Conservation (phyloP, 2,888 invertebrate genomes). For the Drosophila falleni region DNA sequence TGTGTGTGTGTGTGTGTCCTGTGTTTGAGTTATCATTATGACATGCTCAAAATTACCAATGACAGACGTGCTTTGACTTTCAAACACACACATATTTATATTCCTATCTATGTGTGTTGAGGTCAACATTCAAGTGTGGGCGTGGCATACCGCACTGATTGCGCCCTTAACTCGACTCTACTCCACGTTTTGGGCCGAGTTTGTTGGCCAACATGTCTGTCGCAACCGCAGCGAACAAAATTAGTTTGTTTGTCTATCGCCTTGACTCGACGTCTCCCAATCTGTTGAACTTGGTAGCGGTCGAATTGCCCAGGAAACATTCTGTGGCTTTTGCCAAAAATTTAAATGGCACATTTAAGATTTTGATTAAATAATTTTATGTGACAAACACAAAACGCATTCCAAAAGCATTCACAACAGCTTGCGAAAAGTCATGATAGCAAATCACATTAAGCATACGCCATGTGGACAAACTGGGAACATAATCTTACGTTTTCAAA, state of each 20-base stretch:
- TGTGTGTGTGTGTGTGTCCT: slow-evolving; percentile 38
- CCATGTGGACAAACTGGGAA: slow-evolving; percentile 15
- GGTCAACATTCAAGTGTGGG: slow-evolving; percentile 46
- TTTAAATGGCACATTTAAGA: slow-evolving; percentile 76
- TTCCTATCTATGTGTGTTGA: slow-evolving; percentile 8
- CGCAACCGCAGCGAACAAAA: slow-evolving; percentile 55
- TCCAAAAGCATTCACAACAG: slow-evolving; percentile 8
- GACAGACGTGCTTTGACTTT: slow-evolving; percentile 75
- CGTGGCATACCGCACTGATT: slow-evolving; percentile 51
- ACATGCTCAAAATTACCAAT: slow-evolving; percentile 81
- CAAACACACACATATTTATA: slow-evolving; percentile 26
- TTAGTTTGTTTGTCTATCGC: slow-evolving; percentile 73
- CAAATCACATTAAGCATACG: slow-evolving; percentile 40
- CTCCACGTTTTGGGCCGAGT: slow-evolving; percentile 33
- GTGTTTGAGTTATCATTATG: slow-evolving; percentile 78
- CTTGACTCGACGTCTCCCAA: slow-evolving; percentile 6
- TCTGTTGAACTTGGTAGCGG: slow-evolving; percentile 15
- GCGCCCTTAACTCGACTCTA: slow-evolving; percentile 32
- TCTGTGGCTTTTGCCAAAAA: slow-evolving; percentile 48
- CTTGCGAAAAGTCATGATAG: slow-evolving; percentile 2
- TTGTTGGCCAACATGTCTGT: slow-evolving; percentile 39
- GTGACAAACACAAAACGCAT: slow-evolving; percentile 30
- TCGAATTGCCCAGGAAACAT: slow-evolving; percentile 32
- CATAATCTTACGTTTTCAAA: slow-evolving; percentile 24
- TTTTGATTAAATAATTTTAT: slow-evolving; percentile 72